Conservation (phyloP, 2,113 vertebrate genomes). For the human region GRCh38 chr6:4521001-4521500, state of each 20-base stretch:
- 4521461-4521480: not conserved
- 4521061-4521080: not conserved
- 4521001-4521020: not conserved
- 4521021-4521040: accelerated
- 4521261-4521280: no score
- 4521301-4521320: no score
- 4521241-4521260: not conserved
- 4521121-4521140: not conserved
- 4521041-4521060: not conserved
- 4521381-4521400: not conserved
- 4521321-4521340: no score
- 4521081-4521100: no score
- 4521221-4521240: not conserved
- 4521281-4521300: not conserved
- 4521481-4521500: not conserved
- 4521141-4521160: accelerated
- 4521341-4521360: accelerated
- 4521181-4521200: accelerated
- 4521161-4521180: not conserved
- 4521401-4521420: no score
- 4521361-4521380: not conserved
- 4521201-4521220: not conserved
- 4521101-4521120: not conserved
- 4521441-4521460: not conserved
- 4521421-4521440: not conserved